Evolutionary conservation across 2,888 invertebrate species (phyloP), one percentile per base, ranked within the genome.

Genomic region (Adelognathus sp.): DNA sequence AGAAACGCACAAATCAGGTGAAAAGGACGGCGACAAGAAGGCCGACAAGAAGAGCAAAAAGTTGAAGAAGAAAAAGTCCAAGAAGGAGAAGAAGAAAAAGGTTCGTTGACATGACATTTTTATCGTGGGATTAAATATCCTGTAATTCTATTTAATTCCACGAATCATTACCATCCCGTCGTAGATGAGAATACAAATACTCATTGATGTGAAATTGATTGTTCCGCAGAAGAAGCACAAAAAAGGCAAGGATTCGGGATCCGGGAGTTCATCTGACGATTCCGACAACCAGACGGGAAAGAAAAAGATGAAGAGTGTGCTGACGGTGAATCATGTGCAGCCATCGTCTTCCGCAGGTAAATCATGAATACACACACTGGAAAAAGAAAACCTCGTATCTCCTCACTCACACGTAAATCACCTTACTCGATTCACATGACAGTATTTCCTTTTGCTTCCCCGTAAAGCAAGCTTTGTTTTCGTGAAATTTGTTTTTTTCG

Each of bases 31-130:
- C 60, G 85, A 85, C 5, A 87, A 88, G 61, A 85, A 86, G 24
- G 83, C 84, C 3, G 87, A 87, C 16, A 87, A 86, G 39, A 90
- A 89, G 66, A 85, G 86, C 11, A 89, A 89, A 70, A 90, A 90
- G 72, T 80, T 82, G 21, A 90, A 90, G 76, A 88, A 86, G 76
- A 88, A 86, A 70, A 88, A 88, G 56, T 77, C 83, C 41, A 87
- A 87, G 63, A 86, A 88, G 82, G 81, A 84, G 24, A 82, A 85
- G 76, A 88, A 76, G 64, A 83, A 70, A 84, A 82, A 50, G 75
- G 83, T 83, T 71, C 11, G 56, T 24, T 11, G 11, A 11, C 24
- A 21, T 46, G 6, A 24, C 31, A 67, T 5, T 24, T 66, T 52
- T 16, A 5, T 64, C 31, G 3, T 11, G 7, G 24, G 21, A 39